phyloP scores from a whole-genome alignment of 2,113 vertebrate species.

The Rhinogobius similis region DNA sequence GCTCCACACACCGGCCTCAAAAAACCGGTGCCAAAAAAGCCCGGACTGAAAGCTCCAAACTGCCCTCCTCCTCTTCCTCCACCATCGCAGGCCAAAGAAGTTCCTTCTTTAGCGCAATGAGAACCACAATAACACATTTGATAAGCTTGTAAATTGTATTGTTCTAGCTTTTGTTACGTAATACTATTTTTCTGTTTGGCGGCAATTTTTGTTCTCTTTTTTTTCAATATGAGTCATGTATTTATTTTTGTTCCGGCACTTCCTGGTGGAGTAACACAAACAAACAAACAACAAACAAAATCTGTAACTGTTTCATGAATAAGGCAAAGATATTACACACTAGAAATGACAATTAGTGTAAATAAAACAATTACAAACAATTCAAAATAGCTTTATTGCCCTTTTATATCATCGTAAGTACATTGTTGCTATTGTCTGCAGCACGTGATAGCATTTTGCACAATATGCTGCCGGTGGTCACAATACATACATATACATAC shows the following conservation, averaged over 20 bases:
- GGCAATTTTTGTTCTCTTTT: not conserved
- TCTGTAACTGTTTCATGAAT: not conserved
- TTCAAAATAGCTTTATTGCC: constrained; percentile 70
- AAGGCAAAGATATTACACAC: not conserved
- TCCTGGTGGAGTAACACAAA: constrained; percentile 3
- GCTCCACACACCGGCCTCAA: constrained; percentile 13
- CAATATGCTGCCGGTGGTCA: constrained; percentile 54
- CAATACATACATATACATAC: constrained; percentile 40
- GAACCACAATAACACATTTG: not conserved
- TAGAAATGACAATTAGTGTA: not conserved
- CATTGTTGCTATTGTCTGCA: constrained; percentile 59
- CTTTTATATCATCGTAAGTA: constrained; percentile 56
- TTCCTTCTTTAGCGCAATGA: constrained; percentile 56
- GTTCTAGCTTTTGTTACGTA: not conserved
- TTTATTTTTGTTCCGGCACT: constrained; percentile 44
- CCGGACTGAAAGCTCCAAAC: constrained; percentile 62
- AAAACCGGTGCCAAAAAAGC: constrained; percentile 59
- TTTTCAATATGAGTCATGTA: constrained; percentile 26
- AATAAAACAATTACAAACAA: constrained; percentile 46
- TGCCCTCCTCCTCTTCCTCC: constrained; percentile 79
- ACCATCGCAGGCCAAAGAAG: constrained; percentile 51
- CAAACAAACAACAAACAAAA: no score
- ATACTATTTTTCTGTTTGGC: not conserved
- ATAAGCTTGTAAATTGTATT: not conserved
- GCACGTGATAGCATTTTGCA: constrained; percentile 52